Evolutionary conservation across 64 coral and sea anemone species (phyloP), one percentile per base, ranked within the genome.

Genomic region (Montipora cactus): DNA sequence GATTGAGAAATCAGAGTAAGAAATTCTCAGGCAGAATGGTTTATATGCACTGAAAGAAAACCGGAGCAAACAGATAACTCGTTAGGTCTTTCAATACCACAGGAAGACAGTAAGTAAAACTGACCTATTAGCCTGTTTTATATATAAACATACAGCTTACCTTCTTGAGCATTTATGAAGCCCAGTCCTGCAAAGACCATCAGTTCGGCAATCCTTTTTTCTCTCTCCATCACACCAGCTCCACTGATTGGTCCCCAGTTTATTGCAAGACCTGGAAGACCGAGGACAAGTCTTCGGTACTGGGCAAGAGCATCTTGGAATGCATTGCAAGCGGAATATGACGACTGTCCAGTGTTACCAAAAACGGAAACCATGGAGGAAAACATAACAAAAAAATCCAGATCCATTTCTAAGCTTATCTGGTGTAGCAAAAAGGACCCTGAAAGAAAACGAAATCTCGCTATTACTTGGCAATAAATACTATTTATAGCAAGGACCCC

Each of bases 161-260:
- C 95, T 73, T 83, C 47, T 19, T 47, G 70, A 22, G 78, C 87
- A n/a, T 79, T 19, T 18, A 96, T 75, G 15, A 90, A 73, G 6
- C 68, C 59, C 11, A 90, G 67, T 9, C 95, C 95, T 49, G 55
- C 57, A 18, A 47, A 55, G 3, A 49, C 13, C 55, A 96, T 22
- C 49, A 93, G 16, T 44, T 87, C 79, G 16, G 81, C 79, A 9
- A 96, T 71, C 8, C 78, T n/a, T n/a, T n/a, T n/a, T n/a, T n/a
- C n/a, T 87, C 91, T 70, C 44, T 81, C 81, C 69, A 96, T 53
- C 12, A 96, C 77, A 48, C 95, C 95, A 25, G 95, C 84, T 22
- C 95, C 95, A 78, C 74, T 81, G 25, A 96, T 96, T 21, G 95
- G 86, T 57, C 95, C 95, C 95, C 95, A 96, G 71, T 93, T 90